Base-by-base conservation (phyloP, 2,797 vertebrate genomes). In the Neosilurus mollespiculum region DNA sequence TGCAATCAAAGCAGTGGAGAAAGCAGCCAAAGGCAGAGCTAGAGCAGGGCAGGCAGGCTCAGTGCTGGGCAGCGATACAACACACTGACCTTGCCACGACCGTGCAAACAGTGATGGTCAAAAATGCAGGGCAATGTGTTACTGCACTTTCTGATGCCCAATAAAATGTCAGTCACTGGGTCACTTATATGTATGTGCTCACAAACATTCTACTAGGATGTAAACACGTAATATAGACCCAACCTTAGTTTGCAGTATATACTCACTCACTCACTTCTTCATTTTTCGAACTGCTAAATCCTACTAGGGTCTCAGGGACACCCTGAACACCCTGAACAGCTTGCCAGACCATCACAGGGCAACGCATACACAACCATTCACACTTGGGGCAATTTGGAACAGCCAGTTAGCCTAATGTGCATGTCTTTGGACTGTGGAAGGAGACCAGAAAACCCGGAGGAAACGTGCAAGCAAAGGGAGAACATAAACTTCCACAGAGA, bases 1-100 rank as follows among this genome's bases (percentile, higher is more conserved):
- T 73, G 84, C 88, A 88, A 88, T 86, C 84, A 88, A 87, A 87
- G 71, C 69, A 83, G 80, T 81, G 73, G 34, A 83, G 71, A 85
- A 87, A 84, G 81, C 72, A 83, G 83, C 78, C 80, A 83, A 83
- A 78, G 81, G 79, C 80, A 75, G 73, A 80, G 69, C 73, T 72
- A 30, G 67, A 84, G 67, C 82, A 18, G 78, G 79, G 73, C 75
- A 12, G 49, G 58, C 75, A 85, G 83, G 58, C 84, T 87, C 80
- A 84, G 83, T 77, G 49, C 77, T 73, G 77, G 34, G 61, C 80
- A 83, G 71, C 53, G 64, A 78, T 58, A 76, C 73, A 86, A 71
- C 53, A 49, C 81, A 24, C 64, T 83, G 76, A 88, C 81, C 79
- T 83, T 83, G 81, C 70, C 51, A 76, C 53, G 71, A 81, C 73